Conservation (phyloP, 2,888 invertebrate species). For the Tenthredo distinguenda region DNA sequence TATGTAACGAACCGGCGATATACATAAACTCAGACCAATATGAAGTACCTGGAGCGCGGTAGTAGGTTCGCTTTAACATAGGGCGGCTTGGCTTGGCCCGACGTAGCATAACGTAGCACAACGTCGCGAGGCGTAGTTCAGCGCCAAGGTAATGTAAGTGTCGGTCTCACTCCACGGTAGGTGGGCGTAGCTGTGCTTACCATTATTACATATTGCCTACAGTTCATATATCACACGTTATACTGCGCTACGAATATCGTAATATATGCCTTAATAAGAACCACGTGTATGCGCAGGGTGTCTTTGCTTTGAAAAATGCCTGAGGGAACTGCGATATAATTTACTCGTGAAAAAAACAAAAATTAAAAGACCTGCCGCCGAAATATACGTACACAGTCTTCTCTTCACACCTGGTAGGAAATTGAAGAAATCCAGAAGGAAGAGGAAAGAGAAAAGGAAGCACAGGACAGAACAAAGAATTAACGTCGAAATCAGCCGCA, state of each 20-base stretch:
- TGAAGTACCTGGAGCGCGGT: constrained; percentile 57
- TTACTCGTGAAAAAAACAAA: background rate
- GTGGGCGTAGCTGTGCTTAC: constrained; percentile 66
- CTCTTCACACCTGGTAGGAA: background rate
- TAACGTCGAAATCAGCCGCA: too few relatives aligned
- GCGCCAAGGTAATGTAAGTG: constrained; percentile 57
- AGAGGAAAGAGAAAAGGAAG: too few relatives aligned
- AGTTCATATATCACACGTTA: constrained; percentile 67
- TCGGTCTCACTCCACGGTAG: constrained; percentile 58
- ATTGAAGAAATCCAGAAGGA: background rate
- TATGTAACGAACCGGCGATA: constrained; percentile 63
- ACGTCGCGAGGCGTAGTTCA: constrained; percentile 49
- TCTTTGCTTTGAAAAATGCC: background rate
- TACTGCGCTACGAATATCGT: constrained; percentile 53
- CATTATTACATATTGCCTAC: constrained; percentile 68
- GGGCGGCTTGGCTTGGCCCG: constrained; percentile 31
- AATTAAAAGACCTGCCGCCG: background rate
- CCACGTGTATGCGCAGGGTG: constrained; percentile 49
- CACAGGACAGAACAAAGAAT: too few relatives aligned
- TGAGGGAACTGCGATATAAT: background rate
- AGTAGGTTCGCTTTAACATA: constrained; percentile 42
- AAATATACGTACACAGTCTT: background rate
- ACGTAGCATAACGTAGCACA: constrained; percentile 36
- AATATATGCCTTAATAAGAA: constrained; percentile 58
- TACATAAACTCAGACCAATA: constrained; percentile 61